phyloP scores from a whole-genome alignment of 2,888 invertebrate species.

The Bhutanitis thaidina region DNA sequence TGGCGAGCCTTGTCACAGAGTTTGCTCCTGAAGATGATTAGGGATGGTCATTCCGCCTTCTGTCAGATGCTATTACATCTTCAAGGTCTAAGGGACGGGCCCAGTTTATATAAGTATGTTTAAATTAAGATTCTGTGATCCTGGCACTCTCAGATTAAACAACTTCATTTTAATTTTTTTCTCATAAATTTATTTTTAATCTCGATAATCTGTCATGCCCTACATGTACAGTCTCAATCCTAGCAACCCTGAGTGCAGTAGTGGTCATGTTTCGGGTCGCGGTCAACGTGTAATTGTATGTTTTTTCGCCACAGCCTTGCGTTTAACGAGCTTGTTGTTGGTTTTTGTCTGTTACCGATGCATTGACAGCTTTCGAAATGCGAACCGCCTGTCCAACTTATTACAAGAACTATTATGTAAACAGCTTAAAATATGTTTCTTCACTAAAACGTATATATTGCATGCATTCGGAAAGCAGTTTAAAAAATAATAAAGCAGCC shows the following conservation, averaged over 20 bases:
- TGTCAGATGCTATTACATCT: no score
- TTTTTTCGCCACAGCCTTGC: constrained; percentile 46
- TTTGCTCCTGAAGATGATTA: no score
- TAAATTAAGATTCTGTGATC: no score
- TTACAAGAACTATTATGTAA: constrained; percentile 26
- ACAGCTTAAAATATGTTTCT: no score
- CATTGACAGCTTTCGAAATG: constrained; percentile 36
- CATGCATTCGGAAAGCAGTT: no score
- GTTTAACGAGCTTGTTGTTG: constrained; percentile 46
- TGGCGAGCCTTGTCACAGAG: no score
- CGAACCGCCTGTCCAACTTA: constrained; percentile 16
- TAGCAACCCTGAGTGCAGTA: constrained; percentile 13
- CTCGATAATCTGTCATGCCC: not conserved
- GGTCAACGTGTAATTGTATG: constrained; percentile 51
- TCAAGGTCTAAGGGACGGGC: no score
- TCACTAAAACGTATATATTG: no score
- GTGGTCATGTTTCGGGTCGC: constrained; percentile 44
- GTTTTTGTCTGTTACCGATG: constrained; percentile 33
- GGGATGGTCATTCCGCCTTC: no score
- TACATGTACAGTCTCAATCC: constrained; percentile 6
- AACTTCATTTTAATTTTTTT: not conserved
- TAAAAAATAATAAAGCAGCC: no score
- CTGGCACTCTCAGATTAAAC: no score
- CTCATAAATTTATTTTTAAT: not conserved
- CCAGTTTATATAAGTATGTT: no score